Conservation (phyloP, 2,113 vertebrate genomes). For the Panthera uncia region DNA sequence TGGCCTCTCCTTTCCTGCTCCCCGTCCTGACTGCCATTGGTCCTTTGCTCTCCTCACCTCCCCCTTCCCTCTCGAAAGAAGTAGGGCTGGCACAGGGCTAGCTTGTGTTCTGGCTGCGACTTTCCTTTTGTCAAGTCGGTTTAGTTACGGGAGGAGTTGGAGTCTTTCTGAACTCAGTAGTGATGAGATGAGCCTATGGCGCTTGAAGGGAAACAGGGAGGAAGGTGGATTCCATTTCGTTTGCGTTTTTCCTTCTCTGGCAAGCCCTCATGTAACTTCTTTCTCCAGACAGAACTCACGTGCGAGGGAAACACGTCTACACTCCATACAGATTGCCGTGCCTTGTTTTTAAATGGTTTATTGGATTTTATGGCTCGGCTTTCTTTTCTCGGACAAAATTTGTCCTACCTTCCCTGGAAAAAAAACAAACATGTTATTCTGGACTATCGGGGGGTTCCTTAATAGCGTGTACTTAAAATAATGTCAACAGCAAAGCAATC, state of each 20-base stretch:
- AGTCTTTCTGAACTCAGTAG: too few relatives aligned
- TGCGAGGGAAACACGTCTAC: neutral
- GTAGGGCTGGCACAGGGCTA: fast-evolving
- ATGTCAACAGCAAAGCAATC: neutral
- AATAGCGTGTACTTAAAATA: neutral
- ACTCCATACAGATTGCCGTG: fast-evolving
- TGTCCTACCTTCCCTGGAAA: neutral
- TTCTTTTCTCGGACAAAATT: neutral
- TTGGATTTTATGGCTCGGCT: neutral
- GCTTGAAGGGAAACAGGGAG: fast-evolving
- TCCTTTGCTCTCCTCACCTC: fast-evolving
- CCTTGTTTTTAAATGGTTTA: neutral
- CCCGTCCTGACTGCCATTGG: fast-evolving
- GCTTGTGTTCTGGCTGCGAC: neutral
- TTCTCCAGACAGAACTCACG: neutral
- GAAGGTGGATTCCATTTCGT: fast-evolving
- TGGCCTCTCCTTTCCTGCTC: too few relatives aligned
- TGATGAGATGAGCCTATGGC: fast-evolving
- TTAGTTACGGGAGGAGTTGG: neutral
- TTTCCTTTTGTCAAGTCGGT: neutral
- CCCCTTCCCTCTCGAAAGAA: neutral
- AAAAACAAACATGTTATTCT: neutral
- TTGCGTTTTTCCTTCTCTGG: neutral
- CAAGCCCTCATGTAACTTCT: fast-evolving
- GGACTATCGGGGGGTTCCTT: neutral